Percentiles rank a stretch among this genome's conserved stretches.
Conservation (phyloP, 2,797 vertebrate genomes). For the Gadopsis marmoratus region DNA sequence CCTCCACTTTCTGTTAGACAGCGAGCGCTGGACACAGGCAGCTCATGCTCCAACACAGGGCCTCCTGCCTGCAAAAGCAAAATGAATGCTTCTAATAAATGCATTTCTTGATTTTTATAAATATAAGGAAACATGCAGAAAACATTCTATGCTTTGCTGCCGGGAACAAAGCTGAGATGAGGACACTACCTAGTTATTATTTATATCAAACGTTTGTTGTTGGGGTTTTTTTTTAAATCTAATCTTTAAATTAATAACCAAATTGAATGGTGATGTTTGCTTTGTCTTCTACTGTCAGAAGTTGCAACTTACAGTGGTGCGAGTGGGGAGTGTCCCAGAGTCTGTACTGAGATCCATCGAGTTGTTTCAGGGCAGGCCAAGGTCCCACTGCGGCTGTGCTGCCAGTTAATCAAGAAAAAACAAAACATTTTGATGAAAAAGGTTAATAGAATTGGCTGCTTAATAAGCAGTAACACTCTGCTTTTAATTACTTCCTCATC, state of each 20-base stretch:
- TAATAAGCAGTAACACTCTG: constrained; percentile 65
- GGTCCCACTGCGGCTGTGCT: constrained; percentile 36
- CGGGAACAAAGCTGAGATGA: background rate
- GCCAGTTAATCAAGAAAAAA: constrained; percentile 63
- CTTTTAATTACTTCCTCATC: constrained; percentile 73
- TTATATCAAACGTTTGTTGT: background rate
- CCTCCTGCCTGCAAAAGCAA: constrained; percentile 75
- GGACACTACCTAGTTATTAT: background rate
- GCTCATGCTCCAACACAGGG: constrained; percentile 58
- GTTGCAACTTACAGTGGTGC: constrained; percentile 60
- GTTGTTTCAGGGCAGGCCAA: constrained; percentile 49
- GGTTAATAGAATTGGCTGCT: constrained; percentile 72
- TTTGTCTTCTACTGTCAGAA: constrained; percentile 28
- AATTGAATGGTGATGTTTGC: background rate
- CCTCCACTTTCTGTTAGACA: constrained; percentile 81
- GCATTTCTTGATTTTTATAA: background rate
- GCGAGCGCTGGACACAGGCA: constrained; percentile 44
- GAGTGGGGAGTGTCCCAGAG: constrained; percentile 27
- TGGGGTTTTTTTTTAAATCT: background rate
- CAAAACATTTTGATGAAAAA: constrained; percentile 57
- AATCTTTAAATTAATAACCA: constrained; percentile 6
- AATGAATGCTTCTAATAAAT: background rate
- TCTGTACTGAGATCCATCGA: constrained; percentile 66
- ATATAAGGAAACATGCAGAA: background rate
- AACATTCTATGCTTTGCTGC: constrained; percentile 2